Base-by-base conservation (phyloP, 1,140 invertebrate species). In the Pentalonia nigronervosa region DNA sequence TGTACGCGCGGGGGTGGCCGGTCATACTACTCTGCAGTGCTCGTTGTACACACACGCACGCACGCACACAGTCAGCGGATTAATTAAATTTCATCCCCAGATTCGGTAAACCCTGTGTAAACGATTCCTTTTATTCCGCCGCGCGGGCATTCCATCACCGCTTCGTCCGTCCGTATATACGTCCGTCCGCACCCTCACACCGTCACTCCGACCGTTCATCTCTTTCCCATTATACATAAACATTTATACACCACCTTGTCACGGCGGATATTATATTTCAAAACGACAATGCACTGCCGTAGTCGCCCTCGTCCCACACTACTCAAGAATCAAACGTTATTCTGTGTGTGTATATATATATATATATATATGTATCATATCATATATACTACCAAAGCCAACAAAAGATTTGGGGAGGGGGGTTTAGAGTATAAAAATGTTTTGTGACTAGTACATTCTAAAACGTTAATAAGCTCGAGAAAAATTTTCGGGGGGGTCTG, bases 11-110 rank as follows among this genome's bases (percentile, higher is more conserved):
- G 47, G 67, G 91, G 90, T 30, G 56, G 56, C 11, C 30, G 90
- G 60, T n/a, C 8, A 76, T 67, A 81, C 45, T 23, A 48, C 47
- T 91, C 21, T 17, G 36, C n/a, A 23, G 11, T 67, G 60, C 60
- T 67, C 60, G 60, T 47, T 25, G 20, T 34, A 81, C 67, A 81
- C 56, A 41, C 89, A 67, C 41, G 20, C 11, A 47, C 21, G 25
- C 30, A 36, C 60, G 67, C 47, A 36, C 25, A 34, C 76, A 45
- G 47, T 9, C 60, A 81, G 91, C 91, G 81, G 67, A 92, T 92
- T 92, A 92, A 92, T 92, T 92, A 92, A 92, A 92, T 92, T 92
- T 83, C 67, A 84, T 92, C 76, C 76, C 76, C 91, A 84, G 76
- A 92, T 83, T 84, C 48, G 81, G 91, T 41, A 36, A 92, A 84